phyloP scores from a whole-genome alignment of 2,113 vertebrate genomes.

The Bungarus multicinctus region DNA sequence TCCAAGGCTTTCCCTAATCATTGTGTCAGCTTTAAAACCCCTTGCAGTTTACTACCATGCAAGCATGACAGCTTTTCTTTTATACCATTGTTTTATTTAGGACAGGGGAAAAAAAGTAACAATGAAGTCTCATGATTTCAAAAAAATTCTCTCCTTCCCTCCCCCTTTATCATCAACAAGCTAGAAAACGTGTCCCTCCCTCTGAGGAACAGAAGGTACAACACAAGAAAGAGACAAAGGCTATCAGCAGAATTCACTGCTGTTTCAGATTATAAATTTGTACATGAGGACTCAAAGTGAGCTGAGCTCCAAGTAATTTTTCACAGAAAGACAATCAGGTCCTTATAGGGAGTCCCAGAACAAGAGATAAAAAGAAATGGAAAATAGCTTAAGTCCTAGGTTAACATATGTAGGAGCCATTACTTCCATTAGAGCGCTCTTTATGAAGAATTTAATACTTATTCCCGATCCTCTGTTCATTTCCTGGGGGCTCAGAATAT shows the following conservation, averaged over 20 bases:
- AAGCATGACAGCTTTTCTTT: constrained; percentile 14
- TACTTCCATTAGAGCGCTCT: neutral
- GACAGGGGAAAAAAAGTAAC: neutral
- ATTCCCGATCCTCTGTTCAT: neutral
- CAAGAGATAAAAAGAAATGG: neutral
- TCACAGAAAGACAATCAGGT: constrained; percentile 2
- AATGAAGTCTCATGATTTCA: neutral
- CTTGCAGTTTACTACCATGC: neutral
- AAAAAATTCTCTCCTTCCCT: neutral
- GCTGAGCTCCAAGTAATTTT: neutral
- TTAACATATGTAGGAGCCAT: neutral
- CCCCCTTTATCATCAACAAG: neutral
- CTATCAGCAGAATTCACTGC: neutral
- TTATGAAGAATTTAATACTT: neutral
- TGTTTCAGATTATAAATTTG: constrained; percentile 3
- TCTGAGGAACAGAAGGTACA: neutral
- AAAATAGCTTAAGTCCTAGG: neutral
- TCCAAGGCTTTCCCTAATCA: constrained; percentile 10
- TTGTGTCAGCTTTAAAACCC: neutral
- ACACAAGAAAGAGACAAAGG: neutral
- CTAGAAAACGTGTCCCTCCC: neutral
- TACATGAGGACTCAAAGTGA: neutral
- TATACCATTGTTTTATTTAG: neutral
- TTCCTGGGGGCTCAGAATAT: constrained; percentile 1
- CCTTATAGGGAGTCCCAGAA: neutral